Evolutionary conservation across 2,888 invertebrate species (phyloP), one percentile per base, ranked within the genome.

Genomic region (Dryobotodes eremita): DNA sequence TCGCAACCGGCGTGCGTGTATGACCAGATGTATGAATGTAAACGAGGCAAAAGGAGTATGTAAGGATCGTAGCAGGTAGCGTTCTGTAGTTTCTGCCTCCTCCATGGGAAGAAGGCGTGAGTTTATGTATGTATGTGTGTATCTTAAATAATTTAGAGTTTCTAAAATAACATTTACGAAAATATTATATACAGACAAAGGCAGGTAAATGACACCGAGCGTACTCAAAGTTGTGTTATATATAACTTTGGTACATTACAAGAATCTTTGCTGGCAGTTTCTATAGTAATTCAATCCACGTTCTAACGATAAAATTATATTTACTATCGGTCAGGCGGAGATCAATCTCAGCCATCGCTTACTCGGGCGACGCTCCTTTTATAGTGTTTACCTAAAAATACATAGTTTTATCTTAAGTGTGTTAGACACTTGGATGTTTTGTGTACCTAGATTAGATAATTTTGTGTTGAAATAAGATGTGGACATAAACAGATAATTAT

Each of bases 241-340:
- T 57, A n/a, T n/a, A 17, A 70, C n/a, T 59, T 70, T 74, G 17
- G 13, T 53, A 13, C 20, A 55, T 61, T 23, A 31, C 0, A 55
- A 31, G 20, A 31, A 70, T 61, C 7, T 78, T 15, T 61, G 13
- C 17, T 70, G 4, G 13, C 6, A n/a, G 8, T 80, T 62, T n/a
- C 23, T 26, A 64, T 53, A 59, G 53, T 75, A 36, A 71, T 61
- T 72, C 69, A 66, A 20, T 31, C 26, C 48, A 61, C 50, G 61
- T 75, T 50, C 4, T 17, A 42, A 53, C 31, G 59, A 72, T 80
- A 64, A 65, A 75, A 61, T 75, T 0, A 71, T 65, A 69, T 83
- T 75, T 70, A 48, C 23, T 83, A 72, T 46, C 55, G 76, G 80
- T 70, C 69, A 84, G 26, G 23, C 36, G 50, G 26, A 80, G 61